Evolutionary conservation across 2,113 vertebrate genomes (phyloP).

Genomic region (Vombatus ursinus): DNA sequence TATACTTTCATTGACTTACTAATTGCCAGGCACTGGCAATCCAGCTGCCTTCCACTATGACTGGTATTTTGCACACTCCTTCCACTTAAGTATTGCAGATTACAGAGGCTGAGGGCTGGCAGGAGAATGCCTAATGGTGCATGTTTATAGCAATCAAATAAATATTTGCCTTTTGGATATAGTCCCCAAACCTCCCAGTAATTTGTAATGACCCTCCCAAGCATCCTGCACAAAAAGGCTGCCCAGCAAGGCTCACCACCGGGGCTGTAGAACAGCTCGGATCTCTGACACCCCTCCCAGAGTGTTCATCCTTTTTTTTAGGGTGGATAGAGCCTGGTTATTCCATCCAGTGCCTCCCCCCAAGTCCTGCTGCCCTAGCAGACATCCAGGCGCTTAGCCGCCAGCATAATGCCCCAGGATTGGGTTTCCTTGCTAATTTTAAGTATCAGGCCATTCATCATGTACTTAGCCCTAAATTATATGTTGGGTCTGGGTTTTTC

Average conservation of each 20-base stretch:
- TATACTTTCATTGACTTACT: neutral
- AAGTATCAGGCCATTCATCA: conserved; percentile 77
- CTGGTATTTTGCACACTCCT: neutral
- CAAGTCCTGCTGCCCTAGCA: neutral
- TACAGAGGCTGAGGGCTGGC: neutral
- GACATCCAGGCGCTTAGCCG: conserved; percentile 65
- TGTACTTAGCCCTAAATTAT: conserved; percentile 83
- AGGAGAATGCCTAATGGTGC: neutral
- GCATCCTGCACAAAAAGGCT: no score
- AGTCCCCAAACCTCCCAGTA: neutral
- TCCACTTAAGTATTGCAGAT: neutral
- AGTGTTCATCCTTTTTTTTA: neutral
- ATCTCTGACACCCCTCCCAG: neutral
- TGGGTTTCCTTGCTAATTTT: conserved; percentile 79
- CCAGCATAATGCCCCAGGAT: conserved; percentile 28
- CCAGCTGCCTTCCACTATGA: neutral
- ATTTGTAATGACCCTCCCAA: neutral
- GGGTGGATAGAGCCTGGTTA: conserved; percentile 42
- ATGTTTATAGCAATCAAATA: conserved; percentile 23
- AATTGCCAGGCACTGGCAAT: neutral
- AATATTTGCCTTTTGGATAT: conserved; percentile 16
- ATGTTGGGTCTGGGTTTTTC: conserved; percentile 72
- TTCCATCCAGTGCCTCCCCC: conserved; percentile 29
- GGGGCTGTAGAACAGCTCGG: neutral
- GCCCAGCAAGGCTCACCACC: neutral